These are phyloP conservation scores for Hemichromis elongatus DNA, from an alignment of 2,113 vertebrate species.

Conservation along the genomic window DNA sequence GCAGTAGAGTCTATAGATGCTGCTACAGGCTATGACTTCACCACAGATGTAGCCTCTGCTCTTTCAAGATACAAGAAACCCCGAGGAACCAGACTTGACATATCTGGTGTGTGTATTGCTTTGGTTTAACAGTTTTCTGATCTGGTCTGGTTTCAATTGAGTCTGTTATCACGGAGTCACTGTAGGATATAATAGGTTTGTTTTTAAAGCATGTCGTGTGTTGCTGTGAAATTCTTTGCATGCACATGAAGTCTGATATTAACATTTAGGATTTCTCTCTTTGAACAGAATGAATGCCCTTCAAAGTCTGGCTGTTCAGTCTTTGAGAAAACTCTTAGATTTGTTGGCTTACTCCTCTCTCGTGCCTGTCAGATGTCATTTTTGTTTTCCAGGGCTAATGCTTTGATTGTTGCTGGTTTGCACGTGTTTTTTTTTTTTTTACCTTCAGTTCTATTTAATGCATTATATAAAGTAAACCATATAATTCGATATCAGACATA, in stretches of 20 bases:
- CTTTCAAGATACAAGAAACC: neutral
- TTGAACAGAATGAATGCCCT: neutral
- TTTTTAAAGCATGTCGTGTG: constrained; percentile 3
- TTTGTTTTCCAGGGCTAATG: neutral
- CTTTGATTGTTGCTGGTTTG: neutral
- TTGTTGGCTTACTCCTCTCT: neutral
- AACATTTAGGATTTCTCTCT: accelerated
- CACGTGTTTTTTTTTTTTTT: accelerated
- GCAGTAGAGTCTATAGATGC: neutral
- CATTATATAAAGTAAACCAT: accelerated
- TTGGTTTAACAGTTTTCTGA: neutral
- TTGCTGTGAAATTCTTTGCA: constrained; percentile 1
- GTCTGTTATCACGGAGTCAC: neutral
- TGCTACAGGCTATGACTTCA: neutral
- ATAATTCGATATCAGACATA: neutral
- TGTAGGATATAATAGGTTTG: neutral
- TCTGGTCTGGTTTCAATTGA: neutral
- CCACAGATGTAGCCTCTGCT: neutral
- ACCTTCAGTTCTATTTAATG: neutral
- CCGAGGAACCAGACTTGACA: neutral
- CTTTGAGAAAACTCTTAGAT: neutral
- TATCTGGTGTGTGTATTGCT: neutral
- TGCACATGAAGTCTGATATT: neutral
- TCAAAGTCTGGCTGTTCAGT: neutral
- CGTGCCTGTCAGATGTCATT: neutral